Percentiles rank a stretch among this genome's conserved stretches.
phyloP scores from a whole-genome alignment of 2,888 invertebrate species.

The Hyposoter dolosus region DNA sequence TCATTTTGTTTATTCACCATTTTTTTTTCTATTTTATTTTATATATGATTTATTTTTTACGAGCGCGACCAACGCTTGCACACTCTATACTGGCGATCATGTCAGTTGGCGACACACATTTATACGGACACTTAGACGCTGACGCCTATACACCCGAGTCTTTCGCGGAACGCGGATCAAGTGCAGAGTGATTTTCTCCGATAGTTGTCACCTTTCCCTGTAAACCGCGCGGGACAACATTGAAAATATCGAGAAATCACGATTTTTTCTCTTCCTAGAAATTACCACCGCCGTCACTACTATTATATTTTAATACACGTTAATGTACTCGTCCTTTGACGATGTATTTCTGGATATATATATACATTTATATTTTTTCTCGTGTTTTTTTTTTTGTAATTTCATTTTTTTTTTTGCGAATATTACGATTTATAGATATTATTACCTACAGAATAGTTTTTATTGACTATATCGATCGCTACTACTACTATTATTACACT shows the following conservation, averaged over 20 bases:
- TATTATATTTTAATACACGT: constrained; percentile 63
- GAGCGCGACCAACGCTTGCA: constrained; percentile 34
- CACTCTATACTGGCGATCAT: not conserved
- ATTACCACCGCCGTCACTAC: constrained; percentile 66
- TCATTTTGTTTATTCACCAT: not conserved
- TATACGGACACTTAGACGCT: constrained; percentile 13
- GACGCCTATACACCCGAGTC: constrained; percentile 2
- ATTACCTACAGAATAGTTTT: constrained; percentile 46
- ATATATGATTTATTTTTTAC: constrained; percentile 19
- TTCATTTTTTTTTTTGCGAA: constrained; percentile 35
- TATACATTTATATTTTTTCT: constrained; percentile 25
- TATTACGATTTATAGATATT: constrained; percentile 56
- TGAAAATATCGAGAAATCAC: constrained; percentile 8
- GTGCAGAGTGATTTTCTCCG: constrained; percentile 40
- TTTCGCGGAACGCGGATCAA: constrained; percentile 36
- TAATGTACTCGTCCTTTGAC: constrained; percentile 51
- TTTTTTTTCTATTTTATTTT: constrained; percentile 20
- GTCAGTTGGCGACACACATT: constrained; percentile 14
- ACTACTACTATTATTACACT: constrained; percentile 50
- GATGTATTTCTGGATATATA: constrained; percentile 38
- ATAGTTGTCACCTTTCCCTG: too few relatives aligned
- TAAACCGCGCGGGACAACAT: too few relatives aligned
- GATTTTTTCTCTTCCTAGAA: constrained; percentile 39
- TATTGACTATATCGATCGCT: constrained; percentile 56
- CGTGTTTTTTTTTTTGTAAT: constrained; percentile 41